These are phyloP conservation scores for Resseliella maxima DNA, from an alignment of 2,888 invertebrate genomes.

Conservation along the genomic window DNA sequence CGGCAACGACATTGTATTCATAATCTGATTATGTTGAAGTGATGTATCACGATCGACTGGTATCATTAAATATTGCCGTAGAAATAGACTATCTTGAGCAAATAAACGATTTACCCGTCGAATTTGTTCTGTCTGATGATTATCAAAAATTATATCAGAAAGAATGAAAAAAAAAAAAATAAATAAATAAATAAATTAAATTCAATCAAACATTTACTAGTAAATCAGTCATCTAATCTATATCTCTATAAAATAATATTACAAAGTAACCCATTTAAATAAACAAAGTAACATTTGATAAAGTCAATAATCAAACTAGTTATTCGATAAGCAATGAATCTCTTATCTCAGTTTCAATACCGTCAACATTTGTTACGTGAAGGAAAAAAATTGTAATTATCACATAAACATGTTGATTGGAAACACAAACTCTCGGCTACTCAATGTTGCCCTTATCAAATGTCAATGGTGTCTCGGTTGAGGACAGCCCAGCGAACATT, in stretches of 20 bases:
- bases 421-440: background rate
- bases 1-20: slow-evolving; percentile 10
- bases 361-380: background rate
- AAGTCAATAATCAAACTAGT: background rate
- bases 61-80: slow-evolving; percentile 87
- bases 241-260: background rate
- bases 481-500: too few relatives aligned
- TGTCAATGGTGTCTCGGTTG: background rate
- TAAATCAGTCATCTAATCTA: too few relatives aligned
- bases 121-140: slow-evolving; percentile 88
- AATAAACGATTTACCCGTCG: slow-evolving; percentile 90
- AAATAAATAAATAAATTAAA: slow-evolving; percentile 45
- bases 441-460: slow-evolving; percentile 10
- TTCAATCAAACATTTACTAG: background rate
- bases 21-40: slow-evolving; percentile 69
- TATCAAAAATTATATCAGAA: background rate
- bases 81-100: slow-evolving; percentile 92
- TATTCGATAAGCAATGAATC: background rate
- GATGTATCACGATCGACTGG: slow-evolving; percentile 78
- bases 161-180: slow-evolving; percentile 58
- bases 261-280: too few relatives aligned
- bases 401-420: background rate
- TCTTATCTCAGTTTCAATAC: background rate
- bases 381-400: background rate
- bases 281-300: background rate